Base-by-base conservation (phyloP, 2,888 invertebrate species). In the Beris morrisii region DNA sequence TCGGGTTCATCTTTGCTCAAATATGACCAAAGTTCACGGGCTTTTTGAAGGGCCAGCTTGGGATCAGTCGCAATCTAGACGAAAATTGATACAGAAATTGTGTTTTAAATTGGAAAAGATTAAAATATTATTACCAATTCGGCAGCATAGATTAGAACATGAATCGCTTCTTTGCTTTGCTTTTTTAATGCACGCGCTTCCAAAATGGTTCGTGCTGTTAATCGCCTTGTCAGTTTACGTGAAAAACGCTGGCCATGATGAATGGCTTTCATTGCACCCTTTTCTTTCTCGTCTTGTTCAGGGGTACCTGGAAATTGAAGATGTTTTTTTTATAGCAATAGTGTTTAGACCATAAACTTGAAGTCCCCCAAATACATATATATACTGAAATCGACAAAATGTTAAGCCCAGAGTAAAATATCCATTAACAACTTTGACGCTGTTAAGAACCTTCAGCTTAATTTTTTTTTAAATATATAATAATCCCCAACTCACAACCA, bases 151-250 rank as follows among this genome's bases (percentile, higher is more conserved):
- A 88, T 84, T 30, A 92, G 83, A 69, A 91, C 87, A 73, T 92
- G 87, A 50, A 92, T 89, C 15, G 88, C 87, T 77, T 89, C 88
- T 43, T 84, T 85, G 70, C 88, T 87, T 77, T 92, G 92, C 70
- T 91, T 88, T 77, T 88, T 91, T 63, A 93, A 83, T 0, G 92
- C 91, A 75, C 88, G 87, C 12, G 92, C 92, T 76, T 93, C 92
- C 0, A 87, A 87, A 45, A 92, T 80, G 4, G 92, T 92, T 74
- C 91, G 86, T 70, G 88, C 83, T 4, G 92, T 93, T 65, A 93
- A 82, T 58, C 92, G 82, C 1, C 90, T 83, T 78, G 89, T 90
- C 69, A 93, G 82, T 79, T 92, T 93, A 72, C 89, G 84, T 5
- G 91, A 87, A 71, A 92, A 86, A 57, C 90, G 81, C 70, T 89